A percentile compares a stretch with the other conserved stretches of the same genome.
Conservation (phyloP, 1,140 invertebrate species). For the Sesamia nonagrioides region DNA sequence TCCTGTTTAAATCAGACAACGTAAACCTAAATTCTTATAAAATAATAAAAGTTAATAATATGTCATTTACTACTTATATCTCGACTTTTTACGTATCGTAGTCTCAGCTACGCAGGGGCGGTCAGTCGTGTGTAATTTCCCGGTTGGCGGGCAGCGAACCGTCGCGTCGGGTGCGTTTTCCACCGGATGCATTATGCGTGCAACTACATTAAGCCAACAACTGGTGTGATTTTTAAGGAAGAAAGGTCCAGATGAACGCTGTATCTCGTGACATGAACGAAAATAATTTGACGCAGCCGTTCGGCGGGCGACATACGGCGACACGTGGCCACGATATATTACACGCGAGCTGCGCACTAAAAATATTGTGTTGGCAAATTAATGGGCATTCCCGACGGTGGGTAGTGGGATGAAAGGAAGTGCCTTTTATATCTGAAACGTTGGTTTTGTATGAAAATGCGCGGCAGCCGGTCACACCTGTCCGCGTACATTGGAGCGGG, state of each 20-base stretch:
- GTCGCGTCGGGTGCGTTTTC: slow-evolving; percentile 57
- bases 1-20: slow-evolving; percentile 7
- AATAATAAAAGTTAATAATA: slow-evolving; percentile 25
- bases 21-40: slow-evolving; percentile 23
- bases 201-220: slow-evolving; percentile 75
- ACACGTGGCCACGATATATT: slow-evolving; percentile 87
- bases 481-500: slow-evolving; percentile 72
- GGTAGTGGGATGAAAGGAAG: slow-evolving; percentile 86
- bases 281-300: slow-evolving; percentile 87
- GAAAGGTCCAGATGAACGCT: slow-evolving; percentile 85
- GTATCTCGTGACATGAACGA: slow-evolving; percentile 87
- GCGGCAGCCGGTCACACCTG: slow-evolving; percentile 85
- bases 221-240: slow-evolving; percentile 85
- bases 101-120: background rate
- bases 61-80: background rate
- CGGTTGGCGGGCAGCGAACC: background rate
- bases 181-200: slow-evolving; percentile 75
- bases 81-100: background rate
- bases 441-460: slow-evolving; percentile 86
- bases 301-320: slow-evolving; percentile 84
- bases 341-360: slow-evolving; percentile 86
- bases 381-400: slow-evolving; percentile 86
- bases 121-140: slow-evolving; percentile 15
- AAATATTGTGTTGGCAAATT: slow-evolving; percentile 88
- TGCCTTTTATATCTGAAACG: slow-evolving; percentile 87